phyloP scores from a whole-genome alignment of 2,113 vertebrate species.

The Eudyptes chrysolophus region DNA sequence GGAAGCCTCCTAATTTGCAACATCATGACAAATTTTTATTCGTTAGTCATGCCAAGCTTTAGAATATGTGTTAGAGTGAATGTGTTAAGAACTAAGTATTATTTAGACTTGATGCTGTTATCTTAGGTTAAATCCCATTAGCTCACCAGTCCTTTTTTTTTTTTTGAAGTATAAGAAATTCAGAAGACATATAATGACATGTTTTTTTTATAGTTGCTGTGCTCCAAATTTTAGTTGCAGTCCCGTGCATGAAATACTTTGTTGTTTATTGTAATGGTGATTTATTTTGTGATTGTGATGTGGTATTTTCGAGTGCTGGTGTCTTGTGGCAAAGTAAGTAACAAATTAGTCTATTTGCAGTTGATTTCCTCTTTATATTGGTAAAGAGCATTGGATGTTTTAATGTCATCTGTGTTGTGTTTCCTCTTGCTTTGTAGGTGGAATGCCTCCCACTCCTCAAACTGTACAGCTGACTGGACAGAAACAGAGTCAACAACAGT shows the following conservation, averaged over 20 bases:
- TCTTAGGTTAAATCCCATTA: constrained; percentile 23
- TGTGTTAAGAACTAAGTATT: neutral
- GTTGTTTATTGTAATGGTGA: constrained; percentile 29
- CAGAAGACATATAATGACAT: neutral
- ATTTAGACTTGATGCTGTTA: neutral
- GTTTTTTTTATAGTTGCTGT: constrained; percentile 14
- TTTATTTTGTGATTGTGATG: constrained; percentile 42
- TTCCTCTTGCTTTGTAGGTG: constrained; percentile 78
- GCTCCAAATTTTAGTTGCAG: constrained; percentile 37
- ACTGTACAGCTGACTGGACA: constrained; percentile 88
- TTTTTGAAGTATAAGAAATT: neutral
- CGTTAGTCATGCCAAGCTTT: neutral
- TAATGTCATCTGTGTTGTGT: neutral
- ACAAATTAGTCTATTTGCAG: neutral
- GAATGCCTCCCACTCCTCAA: constrained; percentile 91
- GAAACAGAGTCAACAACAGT: constrained; percentile 90
- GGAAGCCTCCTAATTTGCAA: neutral
- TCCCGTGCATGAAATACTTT: constrained; percentile 40
- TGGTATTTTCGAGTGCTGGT: constrained; percentile 49
- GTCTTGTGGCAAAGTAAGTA: constrained; percentile 63
- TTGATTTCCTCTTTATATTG: neutral
- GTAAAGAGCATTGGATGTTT: neutral
- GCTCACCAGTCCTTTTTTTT: neutral
- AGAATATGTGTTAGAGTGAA: neutral
- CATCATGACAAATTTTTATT: neutral